Percentiles rank a stretch among this genome's conserved stretches.
Conservation (phyloP, 2,797 vertebrate species). For the Hoplostethus mediterraneus region DNA sequence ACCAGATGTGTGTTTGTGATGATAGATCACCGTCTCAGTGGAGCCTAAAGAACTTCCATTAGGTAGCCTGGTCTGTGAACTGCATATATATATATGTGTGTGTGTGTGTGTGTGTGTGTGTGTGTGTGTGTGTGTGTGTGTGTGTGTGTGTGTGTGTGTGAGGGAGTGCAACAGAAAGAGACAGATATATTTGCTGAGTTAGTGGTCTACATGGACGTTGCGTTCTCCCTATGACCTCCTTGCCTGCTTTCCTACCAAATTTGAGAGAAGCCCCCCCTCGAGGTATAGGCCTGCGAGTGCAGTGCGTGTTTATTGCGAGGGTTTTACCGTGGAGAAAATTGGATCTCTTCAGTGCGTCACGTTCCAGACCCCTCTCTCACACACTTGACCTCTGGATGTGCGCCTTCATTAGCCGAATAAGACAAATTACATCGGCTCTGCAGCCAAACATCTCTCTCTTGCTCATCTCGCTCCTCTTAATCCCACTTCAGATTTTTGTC, state of each 20-base stretch:
- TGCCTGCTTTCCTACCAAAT: not conserved
- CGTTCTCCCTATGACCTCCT: not conserved
- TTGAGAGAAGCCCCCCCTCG: not conserved
- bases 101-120: conserved; percentile 4
- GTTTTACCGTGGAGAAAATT: too few relatives aligned
- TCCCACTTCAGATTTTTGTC: too few relatives aligned
- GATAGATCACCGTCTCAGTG: conserved; percentile 38
- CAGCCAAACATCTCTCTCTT: too few relatives aligned
- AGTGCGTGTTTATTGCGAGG: too few relatives aligned
- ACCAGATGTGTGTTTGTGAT: conserved; percentile 57
- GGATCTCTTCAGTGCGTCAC: too few relatives aligned
- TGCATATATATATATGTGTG: not conserved
- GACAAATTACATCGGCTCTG: too few relatives aligned
- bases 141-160: not conserved
- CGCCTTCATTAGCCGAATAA: too few relatives aligned
- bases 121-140: conserved; percentile 1
- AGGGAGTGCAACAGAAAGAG: not conserved
- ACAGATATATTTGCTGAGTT: conserved; percentile 5
- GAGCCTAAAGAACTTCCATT: conserved; percentile 9
- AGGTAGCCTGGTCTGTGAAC: not conserved
- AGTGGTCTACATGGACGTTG: not conserved
- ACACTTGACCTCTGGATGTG: too few relatives aligned
- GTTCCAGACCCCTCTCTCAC: too few relatives aligned
- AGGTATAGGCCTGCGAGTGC: too few relatives aligned
- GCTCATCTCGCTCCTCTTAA: too few relatives aligned